Conservation (phyloP, 2,113 vertebrate genomes). For the Prietella phreatophila region DNA sequence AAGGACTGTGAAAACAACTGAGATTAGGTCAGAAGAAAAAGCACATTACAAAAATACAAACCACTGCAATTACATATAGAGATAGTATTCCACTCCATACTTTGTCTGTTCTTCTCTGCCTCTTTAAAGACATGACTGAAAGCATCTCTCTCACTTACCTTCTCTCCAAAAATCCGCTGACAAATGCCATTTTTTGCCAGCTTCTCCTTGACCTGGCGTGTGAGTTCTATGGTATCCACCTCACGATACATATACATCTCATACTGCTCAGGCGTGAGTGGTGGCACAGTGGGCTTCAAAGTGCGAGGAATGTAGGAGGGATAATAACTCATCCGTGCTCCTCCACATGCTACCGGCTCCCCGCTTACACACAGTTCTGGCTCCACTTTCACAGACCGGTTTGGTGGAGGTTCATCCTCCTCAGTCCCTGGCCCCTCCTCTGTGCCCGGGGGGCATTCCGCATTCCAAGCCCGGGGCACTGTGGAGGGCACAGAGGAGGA, state of each 20-base stretch:
- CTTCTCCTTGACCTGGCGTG: constrained; percentile 97
- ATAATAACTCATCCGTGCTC: constrained; percentile 81
- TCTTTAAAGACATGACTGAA: not conserved
- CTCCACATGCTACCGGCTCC: constrained; percentile 60
- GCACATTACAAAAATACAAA: not conserved
- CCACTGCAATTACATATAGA: not conserved
- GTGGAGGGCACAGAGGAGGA: constrained; percentile 80
- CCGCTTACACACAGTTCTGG: constrained; percentile 65
- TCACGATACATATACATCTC: constrained; percentile 99
- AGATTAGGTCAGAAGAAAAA: not conserved
- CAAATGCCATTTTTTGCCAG: constrained; percentile 98
- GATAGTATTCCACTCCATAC: not conserved
- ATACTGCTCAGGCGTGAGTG: constrained; percentile 94
- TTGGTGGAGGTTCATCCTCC: constrained; percentile 75
- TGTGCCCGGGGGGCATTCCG: constrained; percentile 72
- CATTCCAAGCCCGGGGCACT: constrained; percentile 78
- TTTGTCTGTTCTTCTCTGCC: not conserved
- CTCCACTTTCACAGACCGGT: constrained; percentile 78
- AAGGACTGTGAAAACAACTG: not conserved
- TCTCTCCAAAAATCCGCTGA: constrained; percentile 98
- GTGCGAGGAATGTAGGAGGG: constrained; percentile 87
- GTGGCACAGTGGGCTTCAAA: constrained; percentile 91
- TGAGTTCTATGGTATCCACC: constrained; percentile 95
- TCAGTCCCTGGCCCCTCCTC: constrained; percentile 76
- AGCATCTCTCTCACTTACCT: constrained; percentile 72